Evolutionary conservation across 1,140 invertebrate genomes (phyloP).

Genomic region (Leptestheria dahalacensis): DNA sequence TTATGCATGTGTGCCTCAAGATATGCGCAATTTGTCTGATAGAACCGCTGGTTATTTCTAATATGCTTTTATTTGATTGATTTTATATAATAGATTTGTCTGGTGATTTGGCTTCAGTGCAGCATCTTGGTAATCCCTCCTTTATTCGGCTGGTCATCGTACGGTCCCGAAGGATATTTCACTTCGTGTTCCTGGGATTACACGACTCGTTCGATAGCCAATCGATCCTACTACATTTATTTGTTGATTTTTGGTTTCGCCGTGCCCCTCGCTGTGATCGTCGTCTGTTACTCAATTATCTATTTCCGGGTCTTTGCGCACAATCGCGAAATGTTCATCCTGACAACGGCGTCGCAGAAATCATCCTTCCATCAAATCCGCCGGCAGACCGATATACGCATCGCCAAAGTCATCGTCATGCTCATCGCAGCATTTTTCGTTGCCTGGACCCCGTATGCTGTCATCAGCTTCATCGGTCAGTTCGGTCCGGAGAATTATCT

Average conservation of each 20-base stretch:
- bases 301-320: constrained; percentile 25
- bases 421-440: constrained; percentile 33
- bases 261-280: constrained; percentile 32
- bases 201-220: constrained; percentile 27
- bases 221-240: constrained; percentile 33
- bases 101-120: constrained; percentile 35
- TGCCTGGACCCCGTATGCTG: constrained; percentile 38
- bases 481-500: constrained; percentile 26
- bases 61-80: neutral
- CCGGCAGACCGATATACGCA: constrained; percentile 22
- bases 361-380: constrained; percentile 17
- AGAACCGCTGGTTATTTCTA: too few relatives aligned
- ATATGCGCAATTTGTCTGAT: too few relatives aligned
- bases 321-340: constrained; percentile 30
- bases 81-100: constrained; percentile 26
- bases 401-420: constrained; percentile 34
- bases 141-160: constrained; percentile 37
- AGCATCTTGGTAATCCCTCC: constrained; percentile 32
- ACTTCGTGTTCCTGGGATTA: constrained; percentile 43
- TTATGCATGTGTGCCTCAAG: too few relatives aligned
- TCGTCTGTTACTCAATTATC: constrained; percentile 34
- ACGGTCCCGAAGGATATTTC: constrained; percentile 35
- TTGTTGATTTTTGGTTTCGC: constrained; percentile 35
- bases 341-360: constrained; percentile 18
- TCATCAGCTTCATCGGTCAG: constrained; percentile 36